These are phyloP conservation scores for Syrphus vitripennis DNA, from an alignment of 2,888 invertebrate species.

Conservation along the genomic window DNA sequence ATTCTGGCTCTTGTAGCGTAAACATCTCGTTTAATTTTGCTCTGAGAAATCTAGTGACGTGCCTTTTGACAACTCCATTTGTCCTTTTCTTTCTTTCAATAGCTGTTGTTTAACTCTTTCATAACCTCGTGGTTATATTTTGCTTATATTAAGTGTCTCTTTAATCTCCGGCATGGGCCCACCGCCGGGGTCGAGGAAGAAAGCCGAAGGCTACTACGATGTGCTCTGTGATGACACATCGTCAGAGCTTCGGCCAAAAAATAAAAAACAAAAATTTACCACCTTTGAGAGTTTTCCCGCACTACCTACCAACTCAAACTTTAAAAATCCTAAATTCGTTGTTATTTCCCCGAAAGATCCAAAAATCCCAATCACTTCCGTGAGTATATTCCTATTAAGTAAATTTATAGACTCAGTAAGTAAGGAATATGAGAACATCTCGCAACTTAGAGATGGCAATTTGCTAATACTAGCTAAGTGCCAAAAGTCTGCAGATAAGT, in stretches of 20 bases:
- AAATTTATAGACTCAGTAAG: not conserved
- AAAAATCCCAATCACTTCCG: not conserved
- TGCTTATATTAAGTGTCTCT: not conserved
- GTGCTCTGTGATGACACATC: not conserved
- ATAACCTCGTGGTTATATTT: not conserved
- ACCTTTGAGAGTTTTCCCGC: not conserved
- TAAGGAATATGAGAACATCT: not conserved
- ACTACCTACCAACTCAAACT: not conserved
- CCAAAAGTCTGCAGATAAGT: constrained; percentile 1
- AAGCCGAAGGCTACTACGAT: not conserved
- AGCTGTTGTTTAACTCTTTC: not conserved
- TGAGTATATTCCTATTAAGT: not conserved
- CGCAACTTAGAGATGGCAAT: constrained; percentile 1
- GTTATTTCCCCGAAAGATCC: not conserved
- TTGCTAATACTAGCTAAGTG: not conserved
- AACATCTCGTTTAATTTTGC: not conserved
- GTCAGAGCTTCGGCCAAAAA: not conserved
- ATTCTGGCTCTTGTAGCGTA: not conserved
- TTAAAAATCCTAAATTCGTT: not conserved
- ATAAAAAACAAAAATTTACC: constrained; percentile 1
- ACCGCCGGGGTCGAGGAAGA: not conserved
- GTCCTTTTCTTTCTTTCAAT: not conserved
- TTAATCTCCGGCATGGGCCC: not conserved
- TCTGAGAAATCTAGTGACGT: not conserved
- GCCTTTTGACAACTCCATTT: not conserved